phyloP scores from a whole-genome alignment of 2,888 invertebrate genomes.

The Allophyes oxyacanthae region DNA sequence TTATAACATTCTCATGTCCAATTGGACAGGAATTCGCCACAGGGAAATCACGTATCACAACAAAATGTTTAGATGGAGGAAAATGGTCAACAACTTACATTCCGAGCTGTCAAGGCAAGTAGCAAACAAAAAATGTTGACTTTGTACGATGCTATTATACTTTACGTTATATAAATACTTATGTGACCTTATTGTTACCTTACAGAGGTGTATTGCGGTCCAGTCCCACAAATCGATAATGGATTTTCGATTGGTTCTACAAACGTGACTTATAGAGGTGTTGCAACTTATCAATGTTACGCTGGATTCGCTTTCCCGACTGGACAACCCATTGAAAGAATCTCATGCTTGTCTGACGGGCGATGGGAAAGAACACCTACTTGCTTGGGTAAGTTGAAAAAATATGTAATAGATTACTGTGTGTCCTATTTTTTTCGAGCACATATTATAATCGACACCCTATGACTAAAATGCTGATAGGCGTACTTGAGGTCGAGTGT shows the following conservation, averaged over 20 bases:
- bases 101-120: conserved; percentile 96
- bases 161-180: conserved; percentile 24
- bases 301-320: conserved; percentile 98
- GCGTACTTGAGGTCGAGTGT: too few species aligned
- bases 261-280: conserved; percentile 97
- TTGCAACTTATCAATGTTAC: conserved; percentile 98
- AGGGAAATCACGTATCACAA: conserved; percentile 94
- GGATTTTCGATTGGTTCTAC: conserved; percentile 98
- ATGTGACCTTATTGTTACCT: conserved; percentile 52
- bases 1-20: conserved; percentile 97
- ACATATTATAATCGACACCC: too few species aligned
- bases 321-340: conserved; percentile 95
- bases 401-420: neutral
- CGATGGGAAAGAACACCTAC: conserved; percentile 97
- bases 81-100: conserved; percentile 98
- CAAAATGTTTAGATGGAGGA: conserved; percentile 96
- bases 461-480: too few species aligned
- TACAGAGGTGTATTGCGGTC: conserved; percentile 97
- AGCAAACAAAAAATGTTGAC: conserved; percentile 29
- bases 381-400: conserved; percentile 91
- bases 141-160: conserved; percentile 28
- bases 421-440: too few species aligned
- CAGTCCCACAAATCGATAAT: conserved; percentile 99
- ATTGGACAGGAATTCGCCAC: conserved; percentile 98
- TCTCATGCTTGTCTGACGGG: conserved; percentile 96